phyloP scores from a whole-genome alignment of 2,888 invertebrate genomes.

The Brachyptera risi region DNA sequence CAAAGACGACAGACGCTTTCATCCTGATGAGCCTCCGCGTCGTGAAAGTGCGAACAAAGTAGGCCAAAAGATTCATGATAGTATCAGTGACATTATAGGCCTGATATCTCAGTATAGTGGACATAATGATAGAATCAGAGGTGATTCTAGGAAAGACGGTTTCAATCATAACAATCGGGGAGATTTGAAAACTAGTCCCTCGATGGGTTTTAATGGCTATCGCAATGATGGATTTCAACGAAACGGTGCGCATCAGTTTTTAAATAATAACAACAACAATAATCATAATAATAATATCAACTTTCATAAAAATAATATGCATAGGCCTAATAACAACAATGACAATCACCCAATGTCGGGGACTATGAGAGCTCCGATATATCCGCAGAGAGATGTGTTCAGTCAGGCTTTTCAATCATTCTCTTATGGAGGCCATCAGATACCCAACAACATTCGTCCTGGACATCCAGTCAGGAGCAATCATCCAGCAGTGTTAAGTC shows the following conservation, averaged over 20 bases:
- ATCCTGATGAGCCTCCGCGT: background rate
- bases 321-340: too few species aligned
- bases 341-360: too few species aligned
- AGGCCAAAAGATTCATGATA: constrained; percentile 12
- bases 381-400: constrained; percentile 1
- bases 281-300: too few species aligned
- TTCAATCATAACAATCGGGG: too few species aligned
- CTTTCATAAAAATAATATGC: too few species aligned
- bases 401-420: constrained; percentile 6
- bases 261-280: too few species aligned
- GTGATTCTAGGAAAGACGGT: too few species aligned
- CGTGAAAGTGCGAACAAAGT: background rate
- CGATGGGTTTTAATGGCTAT: too few species aligned
- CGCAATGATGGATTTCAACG: too few species aligned
- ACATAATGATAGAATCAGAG: background rate
- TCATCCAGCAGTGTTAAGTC: too few species aligned
- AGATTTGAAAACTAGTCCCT: too few species aligned
- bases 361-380: background rate
- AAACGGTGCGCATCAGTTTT: too few species aligned
- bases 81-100: constrained; percentile 13
- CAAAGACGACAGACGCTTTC: background rate
- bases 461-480: background rate
- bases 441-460: background rate
- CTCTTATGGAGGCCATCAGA: background rate
- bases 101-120: constrained; percentile 17